Evolutionary conservation across 92 coral and sea anemone genomes (phyloP), one percentile per base, ranked within the genome.

Genomic region (Parazoanthus atlanticus): DNA sequence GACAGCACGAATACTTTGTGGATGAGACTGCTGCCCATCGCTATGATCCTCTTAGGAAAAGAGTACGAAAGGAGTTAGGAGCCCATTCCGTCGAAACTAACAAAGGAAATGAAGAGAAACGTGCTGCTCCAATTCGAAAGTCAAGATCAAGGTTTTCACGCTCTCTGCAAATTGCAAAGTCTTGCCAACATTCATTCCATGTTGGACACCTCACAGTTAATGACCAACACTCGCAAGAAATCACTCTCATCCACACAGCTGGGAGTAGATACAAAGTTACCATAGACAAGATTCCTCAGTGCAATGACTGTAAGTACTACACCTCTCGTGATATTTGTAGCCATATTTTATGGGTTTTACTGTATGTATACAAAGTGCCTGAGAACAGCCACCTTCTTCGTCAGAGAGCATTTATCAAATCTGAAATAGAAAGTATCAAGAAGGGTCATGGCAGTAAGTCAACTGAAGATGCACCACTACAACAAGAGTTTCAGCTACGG

Each of bases 271-370:
- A 90, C 43, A 86, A 86, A 30, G 90, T 90, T 66, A 69, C 90
- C 32, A 10, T 72, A 8, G 70, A 16, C 54, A 80, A 38, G 52
- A 86, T 54, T 65, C 93, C 93, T 6, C 25, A 64, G 30, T 91
- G 91, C 85, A 89, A 67, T 67, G 90, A 83, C 76, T 92, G 91
- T 80, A 89, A 92, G 79, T 92, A 92, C 71, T 89, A 90, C 91
- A 92, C 88, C 74, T 52, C 40, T 43, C 86, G 90, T 54, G 94
- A 92, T 30, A 81, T 92, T 28, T 92, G 94, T 76, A 92, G 91
- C 56, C 92, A 80, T 38, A 92, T 92, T n/a, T 8, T 92, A 3
- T 92, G 90, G 92, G 90, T 89, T 13, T 6, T 85, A n/a, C 78
- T 92, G 40, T 85, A 85, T 83, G 85, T 73, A 21, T 92, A 75